phyloP scores from a whole-genome alignment of 2,888 invertebrate species.

The Lordiphosa andalusiaca region DNA sequence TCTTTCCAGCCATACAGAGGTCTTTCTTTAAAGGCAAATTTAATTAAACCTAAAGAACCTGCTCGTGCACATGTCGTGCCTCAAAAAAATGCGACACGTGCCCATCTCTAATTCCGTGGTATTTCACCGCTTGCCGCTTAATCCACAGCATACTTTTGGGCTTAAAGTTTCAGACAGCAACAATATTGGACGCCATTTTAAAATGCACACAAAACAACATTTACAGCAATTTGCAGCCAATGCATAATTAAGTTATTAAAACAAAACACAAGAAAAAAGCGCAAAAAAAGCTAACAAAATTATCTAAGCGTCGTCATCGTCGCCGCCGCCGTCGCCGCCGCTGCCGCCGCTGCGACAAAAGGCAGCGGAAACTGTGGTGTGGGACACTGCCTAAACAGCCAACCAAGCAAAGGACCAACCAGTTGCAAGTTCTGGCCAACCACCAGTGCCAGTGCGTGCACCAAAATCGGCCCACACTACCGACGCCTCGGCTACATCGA shows the following conservation, averaged over 20 bases:
- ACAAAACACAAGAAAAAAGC: slow-evolving; percentile 31
- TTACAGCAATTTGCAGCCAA: slow-evolving; percentile 58
- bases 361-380: slow-evolving; percentile 27
- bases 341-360: background rate
- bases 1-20: too few relatives aligned
- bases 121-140: too few relatives aligned
- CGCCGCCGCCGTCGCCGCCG: too few relatives aligned
- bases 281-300: slow-evolving; percentile 55
- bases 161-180: slow-evolving; percentile 10
- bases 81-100: too few relatives aligned
- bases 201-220: slow-evolving; percentile 20
- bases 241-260: slow-evolving; percentile 66
- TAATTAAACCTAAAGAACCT: too few relatives aligned
- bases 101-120: too few relatives aligned
- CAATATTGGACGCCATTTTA: slow-evolving; percentile 52
- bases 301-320: slow-evolving; percentile 48
- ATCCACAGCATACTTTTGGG: slow-evolving; percentile 38
- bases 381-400: background rate
- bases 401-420: slow-evolving; percentile 49
- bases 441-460: slow-evolving; percentile 59
- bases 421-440: slow-evolving; percentile 66
- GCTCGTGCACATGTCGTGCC: too few relatives aligned
- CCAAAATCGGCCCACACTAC: slow-evolving; percentile 32
- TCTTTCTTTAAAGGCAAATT: too few relatives aligned
- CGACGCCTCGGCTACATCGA: slow-evolving; percentile 4